A percentile compares a stretch with the other conserved stretches of the same genome.
phyloP scores from a whole-genome alignment of 2,797 vertebrate genomes.

The Phalanger gymnotis region DNA sequence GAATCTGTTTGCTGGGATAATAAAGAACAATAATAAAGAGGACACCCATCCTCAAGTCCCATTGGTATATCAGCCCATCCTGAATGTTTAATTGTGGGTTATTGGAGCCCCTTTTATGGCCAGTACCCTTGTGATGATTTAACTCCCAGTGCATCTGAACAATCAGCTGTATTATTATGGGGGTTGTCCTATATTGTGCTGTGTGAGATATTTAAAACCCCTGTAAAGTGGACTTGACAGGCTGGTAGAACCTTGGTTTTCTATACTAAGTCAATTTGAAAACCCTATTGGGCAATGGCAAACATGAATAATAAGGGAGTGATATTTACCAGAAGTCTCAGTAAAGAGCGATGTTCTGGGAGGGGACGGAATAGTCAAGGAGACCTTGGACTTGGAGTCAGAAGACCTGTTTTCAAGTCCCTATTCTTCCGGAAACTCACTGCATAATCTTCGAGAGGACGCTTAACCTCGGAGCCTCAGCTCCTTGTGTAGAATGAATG shows the following conservation, averaged over 20 bases:
- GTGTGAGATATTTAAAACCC: neutral
- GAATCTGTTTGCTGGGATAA: neutral
- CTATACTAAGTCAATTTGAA: neutral
- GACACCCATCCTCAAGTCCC: neutral
- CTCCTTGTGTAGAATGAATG: neutral
- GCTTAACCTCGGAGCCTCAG: slow-evolving; percentile 21
- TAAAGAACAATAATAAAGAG: neutral
- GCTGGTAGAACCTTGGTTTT: neutral
- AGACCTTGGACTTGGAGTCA: neutral
- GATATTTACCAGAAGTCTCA: neutral
- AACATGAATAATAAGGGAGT: neutral
- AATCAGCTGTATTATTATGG: neutral
- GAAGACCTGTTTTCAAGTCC: neutral
- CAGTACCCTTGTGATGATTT: neutral
- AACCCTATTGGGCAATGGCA: neutral
- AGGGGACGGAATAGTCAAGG: neutral
- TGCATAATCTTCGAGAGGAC: neutral
- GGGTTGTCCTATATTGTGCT: neutral
- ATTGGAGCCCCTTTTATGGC: neutral
- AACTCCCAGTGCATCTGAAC: neutral
- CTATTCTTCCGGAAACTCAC: neutral
- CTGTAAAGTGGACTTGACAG: neutral
- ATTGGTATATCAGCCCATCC: neutral
- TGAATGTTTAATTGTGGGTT: neutral
- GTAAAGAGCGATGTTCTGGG: neutral